Conservation (phyloP, 2,888 invertebrate genomes). For the Chaitophorus viminalis region DNA sequence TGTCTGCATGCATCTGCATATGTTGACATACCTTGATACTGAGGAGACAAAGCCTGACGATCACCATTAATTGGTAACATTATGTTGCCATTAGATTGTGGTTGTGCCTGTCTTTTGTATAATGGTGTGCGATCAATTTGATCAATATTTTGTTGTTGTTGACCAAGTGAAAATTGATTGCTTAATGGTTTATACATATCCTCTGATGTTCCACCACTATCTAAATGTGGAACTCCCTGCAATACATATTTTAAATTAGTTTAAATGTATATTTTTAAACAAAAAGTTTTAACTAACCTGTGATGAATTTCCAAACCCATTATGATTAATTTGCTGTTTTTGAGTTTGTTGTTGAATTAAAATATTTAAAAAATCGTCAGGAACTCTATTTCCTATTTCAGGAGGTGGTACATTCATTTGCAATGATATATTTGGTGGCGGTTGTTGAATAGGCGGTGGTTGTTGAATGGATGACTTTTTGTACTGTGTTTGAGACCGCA, state of each 20-base stretch:
- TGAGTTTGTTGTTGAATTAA: conserved; percentile 55
- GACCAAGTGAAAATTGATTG: conserved; percentile 40
- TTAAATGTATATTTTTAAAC: neutral
- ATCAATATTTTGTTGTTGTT: conserved; percentile 44
- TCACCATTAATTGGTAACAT: conserved; percentile 54
- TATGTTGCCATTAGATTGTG: conserved; percentile 46
- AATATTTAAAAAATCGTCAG: conserved; percentile 54
- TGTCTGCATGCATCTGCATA: conserved; percentile 59
- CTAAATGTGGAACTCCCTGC: conserved; percentile 43
- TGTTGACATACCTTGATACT: conserved; percentile 49
- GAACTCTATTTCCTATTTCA: conserved; percentile 53
- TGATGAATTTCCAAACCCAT: conserved; percentile 46
- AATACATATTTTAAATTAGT: conserved; percentile 6
- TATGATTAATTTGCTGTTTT: conserved; percentile 54
- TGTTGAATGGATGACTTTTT: conserved; percentile 46
- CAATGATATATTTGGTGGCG: conserved; percentile 33
- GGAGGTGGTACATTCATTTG: conserved; percentile 59
- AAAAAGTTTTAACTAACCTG: conserved; percentile 25
- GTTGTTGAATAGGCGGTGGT: conserved; percentile 40
- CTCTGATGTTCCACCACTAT: conserved; percentile 37
- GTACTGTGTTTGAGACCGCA: conserved; percentile 37
- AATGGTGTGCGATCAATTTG: conserved; percentile 55
- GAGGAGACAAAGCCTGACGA: conserved; percentile 52
- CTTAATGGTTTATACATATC: conserved; percentile 52
- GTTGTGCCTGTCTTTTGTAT: conserved; percentile 55